Base-by-base conservation (phyloP, 2,113 vertebrate species). In the Pygoscelis antarcticus region DNA sequence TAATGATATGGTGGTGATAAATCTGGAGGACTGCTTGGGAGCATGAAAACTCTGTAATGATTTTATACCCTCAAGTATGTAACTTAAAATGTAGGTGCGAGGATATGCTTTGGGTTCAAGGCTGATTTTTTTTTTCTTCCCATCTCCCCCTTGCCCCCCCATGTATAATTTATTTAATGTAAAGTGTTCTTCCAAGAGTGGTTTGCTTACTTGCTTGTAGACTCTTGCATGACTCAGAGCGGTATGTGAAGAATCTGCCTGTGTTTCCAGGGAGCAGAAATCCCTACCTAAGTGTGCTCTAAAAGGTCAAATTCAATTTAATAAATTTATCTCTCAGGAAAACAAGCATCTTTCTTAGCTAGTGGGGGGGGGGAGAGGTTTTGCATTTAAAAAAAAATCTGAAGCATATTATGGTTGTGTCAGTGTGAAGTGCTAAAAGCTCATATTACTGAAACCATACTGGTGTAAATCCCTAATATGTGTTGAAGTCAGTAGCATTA, bases 251-350 rank as follows among this genome's bases (percentile, higher is more conserved):
- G 64, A 82, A 54, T 30, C 57, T 95, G 64, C 22, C 20, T 83
- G 8, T 87, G 64, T 83, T 96, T 93, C 66, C 58, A 85, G 77
- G 51, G 90, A 95, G 69, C 42, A 90, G 77, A 96, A 92, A 90
- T 69, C 61, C 26, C 57, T 93, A 51, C 64, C 38, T 83, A 89
- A 89, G 40, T 92, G 69, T 84, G 42, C 57, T 90, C 61, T 87
- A 54, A 89, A 88, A 90, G 69, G 80, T 93, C 85, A 92, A 68
- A 90, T 81, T 89, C 49, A 74, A 84, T 84, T 88, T 84, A 93
- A 91, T 82, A 74, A 78, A 83, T 83, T 72, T 55, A 88, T 83
- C 29, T 95, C 46, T 83, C 58, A 89, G 38, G 62, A 77, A 95
- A 95, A 82, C 25, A 93, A 74, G 23, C 32, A 40, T 76, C 30